These are phyloP conservation scores for Hermaeophaga mercurialis DNA, from an alignment of 2,888 invertebrate species.

Conservation along the genomic window DNA sequence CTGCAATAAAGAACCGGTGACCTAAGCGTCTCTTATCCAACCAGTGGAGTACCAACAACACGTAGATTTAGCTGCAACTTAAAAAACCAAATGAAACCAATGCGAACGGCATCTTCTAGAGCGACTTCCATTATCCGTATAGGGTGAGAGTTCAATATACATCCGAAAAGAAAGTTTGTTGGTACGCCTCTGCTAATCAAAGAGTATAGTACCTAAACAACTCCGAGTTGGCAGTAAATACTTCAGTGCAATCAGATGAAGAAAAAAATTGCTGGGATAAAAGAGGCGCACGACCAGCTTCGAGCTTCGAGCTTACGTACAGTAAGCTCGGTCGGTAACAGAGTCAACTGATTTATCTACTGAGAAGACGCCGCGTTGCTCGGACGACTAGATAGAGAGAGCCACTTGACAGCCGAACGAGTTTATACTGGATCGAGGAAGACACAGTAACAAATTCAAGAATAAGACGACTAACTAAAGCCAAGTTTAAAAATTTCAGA, in stretches of 20 bases:
- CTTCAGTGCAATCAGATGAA: slow-evolving; percentile 41
- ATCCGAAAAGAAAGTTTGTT: too few species aligned
- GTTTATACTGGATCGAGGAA: slow-evolving; percentile 48
- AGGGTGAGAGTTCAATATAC: too few species aligned
- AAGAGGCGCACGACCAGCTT: slow-evolving; percentile 34
- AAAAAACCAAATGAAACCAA: too few species aligned
- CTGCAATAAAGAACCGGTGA: slow-evolving; percentile 19
- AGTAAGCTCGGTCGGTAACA: slow-evolving; percentile 28
- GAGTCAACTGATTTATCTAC: slow-evolving; percentile 40
- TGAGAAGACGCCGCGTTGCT: slow-evolving; percentile 28
- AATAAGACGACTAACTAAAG: too few species aligned
- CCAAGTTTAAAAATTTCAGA: too few species aligned
- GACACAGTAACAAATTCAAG: too few species aligned
- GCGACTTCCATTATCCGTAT: too few species aligned
- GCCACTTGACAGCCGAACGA: slow-evolving; percentile 46
- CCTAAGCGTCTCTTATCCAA: slow-evolving; percentile 7
- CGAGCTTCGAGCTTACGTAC: slow-evolving; percentile 32
- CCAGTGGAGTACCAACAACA: neutral
- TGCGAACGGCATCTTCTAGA: too few species aligned
- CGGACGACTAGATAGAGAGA: slow-evolving; percentile 37
- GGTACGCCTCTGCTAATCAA: slow-evolving; percentile 18
- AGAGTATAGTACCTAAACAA: slow-evolving; percentile 29
- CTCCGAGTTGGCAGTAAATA: slow-evolving; percentile 39
- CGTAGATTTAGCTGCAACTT: too few species aligned
- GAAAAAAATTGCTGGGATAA: slow-evolving; percentile 43